Conservation (phyloP, 1,140 invertebrate genomes). For the Pissodes strobi region DNA sequence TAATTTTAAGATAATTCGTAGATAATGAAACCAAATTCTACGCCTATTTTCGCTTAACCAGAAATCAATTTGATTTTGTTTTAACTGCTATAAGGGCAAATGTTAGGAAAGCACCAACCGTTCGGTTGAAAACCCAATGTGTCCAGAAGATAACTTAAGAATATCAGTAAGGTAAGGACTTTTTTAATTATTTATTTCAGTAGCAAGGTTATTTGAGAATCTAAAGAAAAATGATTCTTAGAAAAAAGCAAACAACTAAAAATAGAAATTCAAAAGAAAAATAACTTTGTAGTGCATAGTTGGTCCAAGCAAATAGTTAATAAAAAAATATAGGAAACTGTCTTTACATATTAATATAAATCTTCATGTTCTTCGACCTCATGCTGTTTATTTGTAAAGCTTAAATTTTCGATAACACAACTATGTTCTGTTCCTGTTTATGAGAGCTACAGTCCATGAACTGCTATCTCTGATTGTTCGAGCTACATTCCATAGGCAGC, state of each 20-base stretch:
- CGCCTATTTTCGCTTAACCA: conserved; percentile 12
- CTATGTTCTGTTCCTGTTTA: not conserved
- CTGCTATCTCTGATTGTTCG: not conserved
- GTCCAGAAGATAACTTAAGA: not conserved
- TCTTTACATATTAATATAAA: not conserved
- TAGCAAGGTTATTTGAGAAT: conserved; percentile 1
- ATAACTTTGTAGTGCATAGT: not conserved
- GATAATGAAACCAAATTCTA: conserved; percentile 7
- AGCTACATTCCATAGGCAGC: no score
- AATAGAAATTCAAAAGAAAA: conserved; percentile 3
- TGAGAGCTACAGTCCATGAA: no score
- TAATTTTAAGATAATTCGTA: conserved; percentile 5
- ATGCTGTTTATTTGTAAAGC: not conserved
- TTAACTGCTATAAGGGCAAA: not conserved
- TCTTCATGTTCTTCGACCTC: conserved; percentile 5
- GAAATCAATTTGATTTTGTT: conserved; percentile 10
- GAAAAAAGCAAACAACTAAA: conserved; percentile 1
- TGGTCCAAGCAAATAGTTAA: not conserved
- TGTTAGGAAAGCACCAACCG: conserved; percentile 2
- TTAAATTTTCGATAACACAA: not conserved
- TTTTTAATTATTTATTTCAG: not conserved
- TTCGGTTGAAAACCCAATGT: not conserved
- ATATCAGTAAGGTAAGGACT: not conserved
- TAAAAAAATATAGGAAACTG: not conserved
- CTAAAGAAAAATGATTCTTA: no score